Percentiles rank a stretch among this genome's conserved stretches.
Evolutionary conservation across 2,797 vertebrate species (phyloP).

Genomic region (Rhinichthys osculus): DNA sequence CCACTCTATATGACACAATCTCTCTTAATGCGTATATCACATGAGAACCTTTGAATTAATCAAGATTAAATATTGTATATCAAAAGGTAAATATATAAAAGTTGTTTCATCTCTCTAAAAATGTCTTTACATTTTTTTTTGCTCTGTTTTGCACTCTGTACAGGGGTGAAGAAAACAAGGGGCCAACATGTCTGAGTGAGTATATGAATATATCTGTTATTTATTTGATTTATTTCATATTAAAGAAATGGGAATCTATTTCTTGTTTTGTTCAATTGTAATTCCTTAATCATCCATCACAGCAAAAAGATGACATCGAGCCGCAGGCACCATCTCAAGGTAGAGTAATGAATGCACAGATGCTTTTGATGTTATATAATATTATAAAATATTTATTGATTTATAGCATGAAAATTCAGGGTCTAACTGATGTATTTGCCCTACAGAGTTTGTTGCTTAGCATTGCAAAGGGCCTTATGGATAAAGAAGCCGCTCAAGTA

Average conservation of each 20-base stretch:
- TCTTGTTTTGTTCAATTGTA: not conserved
- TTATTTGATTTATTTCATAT: not conserved
- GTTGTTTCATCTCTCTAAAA: not conserved
- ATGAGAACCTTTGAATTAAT: too few relatives aligned
- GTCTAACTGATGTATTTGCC: not conserved
- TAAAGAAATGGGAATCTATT: not conserved
- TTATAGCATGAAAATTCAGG: too few relatives aligned
- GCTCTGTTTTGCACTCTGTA: constrained; percentile 32
- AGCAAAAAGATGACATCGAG: constrained; percentile 84
- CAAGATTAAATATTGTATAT: too few relatives aligned
- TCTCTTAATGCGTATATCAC: not conserved
- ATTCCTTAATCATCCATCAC: constrained; percentile 9
- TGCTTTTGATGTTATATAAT: not conserved
- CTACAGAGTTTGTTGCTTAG: constrained; percentile 87
- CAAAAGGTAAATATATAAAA: not conserved
- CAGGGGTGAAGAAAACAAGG: constrained; percentile 65
- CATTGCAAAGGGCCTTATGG: constrained; percentile 77
- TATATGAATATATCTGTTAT: constrained; percentile 41
- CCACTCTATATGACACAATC: not conserved
- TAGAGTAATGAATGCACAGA: constrained; percentile 21
- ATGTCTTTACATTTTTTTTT: not conserved
- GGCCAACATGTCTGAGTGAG: constrained; percentile 79
- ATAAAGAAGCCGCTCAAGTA: constrained; percentile 75
- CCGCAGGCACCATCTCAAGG: constrained; percentile 81
- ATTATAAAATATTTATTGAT: not conserved